phyloP scores from a whole-genome alignment of 2,888 invertebrate genomes.

The Coelogynopora nodosa region DNA sequence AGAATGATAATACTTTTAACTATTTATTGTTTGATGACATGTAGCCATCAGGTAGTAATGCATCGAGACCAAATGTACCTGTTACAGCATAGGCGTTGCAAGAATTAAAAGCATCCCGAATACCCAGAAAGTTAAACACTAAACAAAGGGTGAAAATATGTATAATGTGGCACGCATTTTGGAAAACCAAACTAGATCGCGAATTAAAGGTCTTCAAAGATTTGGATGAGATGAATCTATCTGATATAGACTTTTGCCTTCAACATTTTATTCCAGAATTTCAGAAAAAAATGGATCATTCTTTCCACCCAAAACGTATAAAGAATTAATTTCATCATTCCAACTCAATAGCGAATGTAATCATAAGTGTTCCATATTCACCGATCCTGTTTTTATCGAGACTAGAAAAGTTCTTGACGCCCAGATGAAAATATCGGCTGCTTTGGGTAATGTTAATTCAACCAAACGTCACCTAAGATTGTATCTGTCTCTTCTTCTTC shows the following conservation, averaged over 20 bases:
- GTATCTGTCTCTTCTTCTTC: too few species aligned
- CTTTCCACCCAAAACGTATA: neutral
- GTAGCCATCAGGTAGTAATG: neutral
- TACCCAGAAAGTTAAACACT: neutral
- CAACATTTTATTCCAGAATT: neutral
- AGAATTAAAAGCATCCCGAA: neutral
- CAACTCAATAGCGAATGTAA: neutral
- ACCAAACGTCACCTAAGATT: neutral
- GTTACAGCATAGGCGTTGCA: neutral
- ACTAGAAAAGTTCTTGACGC: neutral
- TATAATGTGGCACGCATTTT: neutral
- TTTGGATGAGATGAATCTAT: neutral
- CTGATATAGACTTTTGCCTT: neutral
- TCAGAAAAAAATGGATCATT: neutral
- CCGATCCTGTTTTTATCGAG: neutral
- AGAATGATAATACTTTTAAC: neutral
- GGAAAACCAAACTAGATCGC: neutral
- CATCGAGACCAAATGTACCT: neutral
- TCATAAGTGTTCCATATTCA: conserved; percentile 1
- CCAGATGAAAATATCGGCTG: neutral
- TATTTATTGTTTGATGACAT: neutral
- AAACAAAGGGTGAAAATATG: neutral
- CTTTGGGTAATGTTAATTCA: neutral
- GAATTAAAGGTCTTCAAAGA: neutral
- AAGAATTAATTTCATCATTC: neutral